Conservation (phyloP, 1,140 invertebrate species). For the Trachymyrmex septentrionalis region DNA sequence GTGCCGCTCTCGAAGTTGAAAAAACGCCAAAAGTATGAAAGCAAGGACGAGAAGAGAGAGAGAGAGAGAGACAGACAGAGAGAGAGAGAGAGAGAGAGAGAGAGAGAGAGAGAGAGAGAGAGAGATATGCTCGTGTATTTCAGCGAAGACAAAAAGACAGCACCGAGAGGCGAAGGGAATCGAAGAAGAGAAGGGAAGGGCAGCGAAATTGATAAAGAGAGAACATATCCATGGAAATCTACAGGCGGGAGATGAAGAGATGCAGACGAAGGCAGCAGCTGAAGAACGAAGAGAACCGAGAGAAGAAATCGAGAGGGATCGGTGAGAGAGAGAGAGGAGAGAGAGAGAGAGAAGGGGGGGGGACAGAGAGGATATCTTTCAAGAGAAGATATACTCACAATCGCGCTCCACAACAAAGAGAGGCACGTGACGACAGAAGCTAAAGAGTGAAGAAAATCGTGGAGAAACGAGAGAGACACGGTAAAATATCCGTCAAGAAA, state of each 20-base stretch:
- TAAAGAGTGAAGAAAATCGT: conserved; percentile 32
- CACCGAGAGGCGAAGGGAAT: background rate
- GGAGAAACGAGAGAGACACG: conserved; percentile 52
- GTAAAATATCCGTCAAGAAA: conserved; percentile 45
- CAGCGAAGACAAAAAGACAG: background rate
- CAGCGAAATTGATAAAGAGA: background rate
- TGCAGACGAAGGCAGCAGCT: background rate
- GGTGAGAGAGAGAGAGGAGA: no score
- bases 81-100: no score
- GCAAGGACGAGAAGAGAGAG: background rate
- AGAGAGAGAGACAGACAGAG: background rate
- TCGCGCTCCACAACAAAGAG: background rate
- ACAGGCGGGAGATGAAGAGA: conserved; percentile 4
- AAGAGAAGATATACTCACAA: background rate
- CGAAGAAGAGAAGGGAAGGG: background rate
- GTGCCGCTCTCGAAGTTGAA: background rate
- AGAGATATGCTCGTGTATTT: background rate
- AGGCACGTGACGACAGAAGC: conserved; percentile 15
- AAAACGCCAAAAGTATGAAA: background rate
- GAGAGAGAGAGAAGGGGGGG: background rate
- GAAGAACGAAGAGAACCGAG: background rate
- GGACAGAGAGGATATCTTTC: conserved; percentile 2
- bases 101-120: background rate
- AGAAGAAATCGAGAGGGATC: background rate
- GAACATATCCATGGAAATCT: background rate